phyloP scores from a whole-genome alignment of 1,140 invertebrate genomes.

The Atta texana region DNA sequence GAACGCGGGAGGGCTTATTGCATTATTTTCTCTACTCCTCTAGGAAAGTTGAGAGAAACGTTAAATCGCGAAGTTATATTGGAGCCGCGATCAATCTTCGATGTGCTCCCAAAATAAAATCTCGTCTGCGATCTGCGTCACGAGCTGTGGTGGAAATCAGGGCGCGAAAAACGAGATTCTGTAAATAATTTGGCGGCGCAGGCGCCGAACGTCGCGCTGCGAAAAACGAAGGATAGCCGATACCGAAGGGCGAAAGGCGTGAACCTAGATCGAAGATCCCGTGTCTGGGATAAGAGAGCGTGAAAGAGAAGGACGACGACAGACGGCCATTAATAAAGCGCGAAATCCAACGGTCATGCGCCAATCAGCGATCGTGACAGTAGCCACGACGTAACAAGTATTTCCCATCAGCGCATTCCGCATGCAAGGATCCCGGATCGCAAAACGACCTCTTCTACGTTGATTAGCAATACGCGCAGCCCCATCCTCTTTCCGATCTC shows the following conservation, averaged over 20 bases:
- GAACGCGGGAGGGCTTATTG: neutral
- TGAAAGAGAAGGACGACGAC: conserved; percentile 48
- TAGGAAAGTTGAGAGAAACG: neutral
- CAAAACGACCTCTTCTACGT: conserved; percentile 50
- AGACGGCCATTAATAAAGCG: conserved; percentile 72
- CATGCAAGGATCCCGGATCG: conserved; percentile 54
- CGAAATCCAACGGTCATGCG: conserved; percentile 73
- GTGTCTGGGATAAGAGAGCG: conserved; percentile 18
- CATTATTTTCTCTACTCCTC: neutral
- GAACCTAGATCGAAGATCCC: conserved; percentile 27
- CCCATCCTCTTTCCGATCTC: conserved; percentile 44
- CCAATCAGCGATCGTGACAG: conserved; percentile 82
- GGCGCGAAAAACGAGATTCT: conserved; percentile 33
- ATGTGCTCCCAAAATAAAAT: conserved; percentile 55
- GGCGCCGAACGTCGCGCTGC: neutral
- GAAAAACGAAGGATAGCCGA: conserved; percentile 16
- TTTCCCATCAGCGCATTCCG: conserved; percentile 82
- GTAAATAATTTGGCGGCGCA: conserved; percentile 61
- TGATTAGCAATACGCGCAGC: conserved; percentile 55
- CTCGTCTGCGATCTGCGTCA: conserved; percentile 41
- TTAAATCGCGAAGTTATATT: conserved; percentile 23
- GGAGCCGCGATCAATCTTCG: conserved; percentile 44
- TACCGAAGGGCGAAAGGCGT: neutral
- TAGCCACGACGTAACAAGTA: conserved; percentile 81
- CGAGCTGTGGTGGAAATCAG: conserved; percentile 22